Conservation (phyloP, 2,797 vertebrate species). For the Lepilemur septentrionalis region DNA sequence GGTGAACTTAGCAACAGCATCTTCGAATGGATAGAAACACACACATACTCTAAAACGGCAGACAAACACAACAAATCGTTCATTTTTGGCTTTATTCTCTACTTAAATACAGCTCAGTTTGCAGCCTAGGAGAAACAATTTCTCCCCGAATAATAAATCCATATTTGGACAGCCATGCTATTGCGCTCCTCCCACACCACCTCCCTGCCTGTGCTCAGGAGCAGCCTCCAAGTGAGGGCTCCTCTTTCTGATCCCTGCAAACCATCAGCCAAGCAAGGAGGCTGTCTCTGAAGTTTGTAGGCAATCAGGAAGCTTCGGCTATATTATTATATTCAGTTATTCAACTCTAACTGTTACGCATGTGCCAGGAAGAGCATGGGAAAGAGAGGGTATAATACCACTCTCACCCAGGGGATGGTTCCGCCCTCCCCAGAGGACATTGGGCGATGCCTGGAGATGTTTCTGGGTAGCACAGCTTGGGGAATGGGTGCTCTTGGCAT, state of each 20-base stretch:
- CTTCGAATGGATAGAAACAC: background rate
- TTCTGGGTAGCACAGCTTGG: background rate
- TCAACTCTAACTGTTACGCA: background rate
- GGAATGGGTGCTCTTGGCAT: background rate
- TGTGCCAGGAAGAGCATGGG: background rate
- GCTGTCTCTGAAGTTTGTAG: background rate
- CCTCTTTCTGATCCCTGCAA: background rate
- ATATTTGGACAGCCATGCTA: background rate
- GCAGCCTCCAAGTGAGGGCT: rapidly evolving
- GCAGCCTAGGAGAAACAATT: background rate
- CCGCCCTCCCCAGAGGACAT: background rate
- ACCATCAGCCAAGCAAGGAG: background rate
- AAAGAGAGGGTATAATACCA: background rate
- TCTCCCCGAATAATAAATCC: background rate
- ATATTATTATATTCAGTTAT: background rate
- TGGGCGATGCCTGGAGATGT: background rate
- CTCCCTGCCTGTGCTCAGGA: background rate
- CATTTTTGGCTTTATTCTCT: conserved; percentile 34
- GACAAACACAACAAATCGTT: background rate
- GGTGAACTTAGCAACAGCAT: background rate
- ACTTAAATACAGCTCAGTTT: background rate
- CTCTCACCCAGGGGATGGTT: background rate
- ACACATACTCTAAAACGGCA: background rate
- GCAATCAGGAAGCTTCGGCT: background rate
- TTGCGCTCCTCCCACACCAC: background rate